Conservation (phyloP, 2,888 invertebrate species). For the Pterostichus madidus region DNA sequence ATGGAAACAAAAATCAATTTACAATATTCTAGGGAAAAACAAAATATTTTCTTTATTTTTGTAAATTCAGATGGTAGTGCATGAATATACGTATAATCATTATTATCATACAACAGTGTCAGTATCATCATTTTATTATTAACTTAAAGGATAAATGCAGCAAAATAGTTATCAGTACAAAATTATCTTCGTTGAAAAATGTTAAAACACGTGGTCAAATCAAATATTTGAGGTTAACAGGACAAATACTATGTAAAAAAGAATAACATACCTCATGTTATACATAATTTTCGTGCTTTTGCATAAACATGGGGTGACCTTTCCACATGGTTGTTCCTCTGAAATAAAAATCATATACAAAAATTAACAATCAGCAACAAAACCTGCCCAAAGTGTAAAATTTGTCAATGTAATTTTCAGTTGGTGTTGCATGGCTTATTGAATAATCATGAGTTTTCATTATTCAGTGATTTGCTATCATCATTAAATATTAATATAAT, state of each 20-base stretch:
- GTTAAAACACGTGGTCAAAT: neutral
- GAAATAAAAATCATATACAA: too few relatives aligned
- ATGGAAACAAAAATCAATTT: neutral
- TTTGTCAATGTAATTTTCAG: neutral
- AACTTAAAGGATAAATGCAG: neutral
- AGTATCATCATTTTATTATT: conserved; percentile 24
- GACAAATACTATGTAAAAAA: too few relatives aligned
- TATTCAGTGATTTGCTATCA: neutral
- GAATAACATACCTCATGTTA: too few relatives aligned
- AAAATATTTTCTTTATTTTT: neutral
- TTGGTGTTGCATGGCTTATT: neutral
- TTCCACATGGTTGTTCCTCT: too few relatives aligned
- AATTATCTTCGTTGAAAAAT: too few relatives aligned
- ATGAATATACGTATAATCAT: conserved; percentile 37
- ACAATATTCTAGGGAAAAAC: neutral
- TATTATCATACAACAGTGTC: conserved; percentile 18
- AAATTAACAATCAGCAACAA: too few relatives aligned
- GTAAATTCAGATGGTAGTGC: conserved; percentile 32
- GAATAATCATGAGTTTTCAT: neutral
- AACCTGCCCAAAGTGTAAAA: neutral
- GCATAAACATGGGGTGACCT: too few relatives aligned
- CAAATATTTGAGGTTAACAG: neutral
- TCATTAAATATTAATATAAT: neutral
- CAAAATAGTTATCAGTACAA: too few relatives aligned
- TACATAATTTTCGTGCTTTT: too few relatives aligned